Evolutionary conservation across 2,888 invertebrate species (phyloP), one percentile per base, ranked within the genome.

Genomic region (Stenotaenia linearis): DNA sequence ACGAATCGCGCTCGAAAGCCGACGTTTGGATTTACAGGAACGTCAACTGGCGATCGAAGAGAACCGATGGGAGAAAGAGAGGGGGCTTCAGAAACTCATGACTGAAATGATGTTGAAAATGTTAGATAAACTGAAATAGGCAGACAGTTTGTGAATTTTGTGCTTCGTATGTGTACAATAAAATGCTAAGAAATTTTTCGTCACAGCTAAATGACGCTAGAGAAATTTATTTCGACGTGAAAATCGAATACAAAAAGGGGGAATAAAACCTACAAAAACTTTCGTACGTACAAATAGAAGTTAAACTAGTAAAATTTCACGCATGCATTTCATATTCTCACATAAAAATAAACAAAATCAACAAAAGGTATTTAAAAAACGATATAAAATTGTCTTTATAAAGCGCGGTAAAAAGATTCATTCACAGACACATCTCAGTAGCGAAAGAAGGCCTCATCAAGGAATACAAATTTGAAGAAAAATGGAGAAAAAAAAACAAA

Each of bases 371-470:
- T 69, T 45, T 45, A 5, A 21, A 69, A 25, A 69, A 15, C 9
- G 9, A 69, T 69, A 69, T 25, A 28, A 50, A 50, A 50, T 18
- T 50, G 50, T 50, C 50, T 69, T 25, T 69, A 69, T 69, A 28
- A 69, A 69, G 69, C 69, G 28, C 69, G 28, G 69, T 69, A 69
- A 25, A 25, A 69, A 69, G 69, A 69, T 28, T 69, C 69, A 69
- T 28, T 69, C 28, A 28, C 69, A 69, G 23, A 69, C 69, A 69
- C 28, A 23, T 69, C 28, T 69, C 3, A 45, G 45, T 28, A 69
- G 69, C 69, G 69, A 69, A 69, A 69, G 69, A 69, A 69, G 69
- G 69, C 69, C 45, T 45, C 45, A 12, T 45, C n/a, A 45, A 45
- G 45, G 45, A 45, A 15, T 18, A 45, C 45, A 15, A 45, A 32